Conservation (phyloP, 2,113 vertebrate genomes). For the Craseonycteris thonglongyai region DNA sequence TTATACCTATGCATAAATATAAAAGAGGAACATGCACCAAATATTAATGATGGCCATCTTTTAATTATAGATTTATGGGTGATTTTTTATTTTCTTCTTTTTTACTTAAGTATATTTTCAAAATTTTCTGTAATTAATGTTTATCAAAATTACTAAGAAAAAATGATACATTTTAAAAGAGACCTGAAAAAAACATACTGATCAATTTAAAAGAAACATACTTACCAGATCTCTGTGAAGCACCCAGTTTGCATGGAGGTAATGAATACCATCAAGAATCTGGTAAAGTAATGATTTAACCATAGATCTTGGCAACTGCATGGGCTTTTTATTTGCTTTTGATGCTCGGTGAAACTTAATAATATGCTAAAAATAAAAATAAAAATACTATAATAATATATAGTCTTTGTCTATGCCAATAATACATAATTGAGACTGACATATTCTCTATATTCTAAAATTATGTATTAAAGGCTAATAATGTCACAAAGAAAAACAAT, state of each 20-base stretch:
- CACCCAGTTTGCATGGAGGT: conserved; percentile 89
- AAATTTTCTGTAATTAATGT: conserved; percentile 10
- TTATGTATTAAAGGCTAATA: conserved; percentile 25
- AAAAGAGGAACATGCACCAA: background rate
- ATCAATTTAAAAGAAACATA: background rate
- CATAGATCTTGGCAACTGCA: conserved; percentile 89
- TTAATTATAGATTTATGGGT: background rate
- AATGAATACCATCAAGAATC: conserved; percentile 90
- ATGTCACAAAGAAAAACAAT: conserved; percentile 18
- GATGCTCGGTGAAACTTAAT: conserved; percentile 90
- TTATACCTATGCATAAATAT: background rate
- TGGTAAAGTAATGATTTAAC: conserved; percentile 88
- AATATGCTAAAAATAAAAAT: conserved; percentile 84
- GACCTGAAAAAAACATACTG: background rate
- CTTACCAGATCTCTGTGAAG: conserved; percentile 88
- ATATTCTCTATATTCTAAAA: conserved; percentile 5
- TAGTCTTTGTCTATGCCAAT: background rate
- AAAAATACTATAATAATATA: conserved; percentile 48
- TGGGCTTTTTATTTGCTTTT: conserved; percentile 91
- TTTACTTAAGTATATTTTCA: background rate
- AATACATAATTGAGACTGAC: background rate
- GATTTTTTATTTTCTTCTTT: background rate
- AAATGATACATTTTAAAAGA: conserved; percentile 15
- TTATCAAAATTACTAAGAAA: background rate
- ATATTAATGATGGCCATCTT: background rate